Base-by-base conservation (phyloP, 2,888 invertebrate species). In the Andricus quercusramuli region DNA sequence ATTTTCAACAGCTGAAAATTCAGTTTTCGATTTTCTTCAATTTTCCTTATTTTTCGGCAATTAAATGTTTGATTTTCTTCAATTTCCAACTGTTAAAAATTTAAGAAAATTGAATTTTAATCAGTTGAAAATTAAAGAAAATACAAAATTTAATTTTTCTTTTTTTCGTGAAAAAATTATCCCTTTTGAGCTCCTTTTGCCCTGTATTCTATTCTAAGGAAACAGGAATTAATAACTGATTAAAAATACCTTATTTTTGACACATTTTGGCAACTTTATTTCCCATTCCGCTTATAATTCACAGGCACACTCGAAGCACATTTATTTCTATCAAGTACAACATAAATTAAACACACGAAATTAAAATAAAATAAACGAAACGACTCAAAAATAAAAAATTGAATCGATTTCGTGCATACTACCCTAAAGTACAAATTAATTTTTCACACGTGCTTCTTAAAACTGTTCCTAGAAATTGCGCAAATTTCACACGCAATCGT, bases 201-300 rank as follows among this genome's bases (percentile, higher is more conserved):
- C 1, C 37, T 37, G 8, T 8, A 37, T 37, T 37, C 37, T 37
- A 59, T 56, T 22, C 9, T 59, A 59, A 59, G 22, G 22, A 22
- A 22, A 59, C 11, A 22, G 56, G 22, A 22, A 67, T 37, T 37
- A 3, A 41, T n/a, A 9, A 41, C 22, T 2, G 4, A 20, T n/a
- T n/a, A 37, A 67, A 67, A 41, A 67, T 4, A 62, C 15, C 15
- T 5, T 56, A 74, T 32, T 56, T 2, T 32, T 56, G 5, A 74
- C 20, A 56, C 56, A 70, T 51, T 70, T 70, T 70, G 51, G 51
- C 32, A 74, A 74, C 32, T 74, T 74, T 74, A 74, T 74, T 74
- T 74, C 56, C 32, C 56, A n/a, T 74, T 74, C 13, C n/a, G 22
- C 32, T 32, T 56, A 56, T n/a, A 56, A 37, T 56, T 56, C 56